Evolutionary conservation across 2,797 vertebrate species (phyloP).

Genomic region (Acanthopagrus latus): DNA sequence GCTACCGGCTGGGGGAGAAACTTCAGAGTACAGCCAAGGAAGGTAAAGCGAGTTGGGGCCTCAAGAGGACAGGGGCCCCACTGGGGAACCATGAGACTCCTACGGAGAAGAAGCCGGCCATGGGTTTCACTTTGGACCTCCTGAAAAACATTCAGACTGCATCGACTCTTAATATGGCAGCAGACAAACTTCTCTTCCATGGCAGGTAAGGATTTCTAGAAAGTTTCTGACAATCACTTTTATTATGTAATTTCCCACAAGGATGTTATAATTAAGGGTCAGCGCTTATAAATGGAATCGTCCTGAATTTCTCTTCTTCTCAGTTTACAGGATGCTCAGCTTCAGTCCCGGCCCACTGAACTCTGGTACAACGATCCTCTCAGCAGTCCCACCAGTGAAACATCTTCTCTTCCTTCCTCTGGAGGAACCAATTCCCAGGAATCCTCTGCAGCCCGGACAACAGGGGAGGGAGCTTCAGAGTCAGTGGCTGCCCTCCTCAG

Average conservation of each 20-base stretch:
- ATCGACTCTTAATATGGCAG: constrained; percentile 67
- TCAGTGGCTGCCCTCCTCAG: constrained; percentile 85
- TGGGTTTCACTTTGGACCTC: constrained; percentile 80
- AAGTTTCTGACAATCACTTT: neutral
- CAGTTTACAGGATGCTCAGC: constrained; percentile 76
- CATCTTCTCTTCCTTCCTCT: constrained; percentile 46
- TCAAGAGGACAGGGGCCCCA: constrained; percentile 78
- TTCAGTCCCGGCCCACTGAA: constrained; percentile 72
- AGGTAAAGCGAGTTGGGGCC: constrained; percentile 72
- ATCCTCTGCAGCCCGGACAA: constrained; percentile 21
- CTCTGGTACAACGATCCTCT: constrained; percentile 74
- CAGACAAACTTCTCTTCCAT: constrained; percentile 82
- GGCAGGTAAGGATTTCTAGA: constrained; percentile 84
- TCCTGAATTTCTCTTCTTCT: constrained; percentile 5
- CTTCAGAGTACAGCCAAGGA: constrained; percentile 66
- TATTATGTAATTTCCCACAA: neutral
- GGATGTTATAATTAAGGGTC: neutral
- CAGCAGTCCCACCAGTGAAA: constrained; percentile 75
- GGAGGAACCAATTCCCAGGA: constrained; percentile 66
- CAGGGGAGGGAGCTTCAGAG: constrained; percentile 75
- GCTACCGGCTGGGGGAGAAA: constrained; percentile 74
- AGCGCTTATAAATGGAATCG: neutral
- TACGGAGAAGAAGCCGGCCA: constrained; percentile 84
- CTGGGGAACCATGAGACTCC: constrained; percentile 72
- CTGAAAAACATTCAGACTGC: constrained; percentile 79